Evolutionary conservation across 2,888 invertebrate genomes (phyloP).

Genomic region (Dolomedes plantarius): DNA sequence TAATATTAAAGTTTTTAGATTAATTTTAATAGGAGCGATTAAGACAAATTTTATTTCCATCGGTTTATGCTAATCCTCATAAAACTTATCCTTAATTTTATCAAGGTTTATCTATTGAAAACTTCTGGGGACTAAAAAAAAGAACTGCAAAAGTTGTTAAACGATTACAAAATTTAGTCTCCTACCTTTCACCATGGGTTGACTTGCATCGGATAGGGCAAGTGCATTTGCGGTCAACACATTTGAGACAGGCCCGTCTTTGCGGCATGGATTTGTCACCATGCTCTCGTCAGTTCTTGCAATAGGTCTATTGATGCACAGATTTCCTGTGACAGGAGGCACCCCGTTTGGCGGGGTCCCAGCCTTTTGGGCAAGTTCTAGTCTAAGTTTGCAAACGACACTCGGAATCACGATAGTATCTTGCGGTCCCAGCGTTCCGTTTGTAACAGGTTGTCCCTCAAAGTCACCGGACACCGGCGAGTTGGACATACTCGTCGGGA

Average conservation of each 20-base stretch:
- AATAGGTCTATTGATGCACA: slow-evolving; percentile 37
- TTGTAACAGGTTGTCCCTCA: slow-evolving; percentile 17
- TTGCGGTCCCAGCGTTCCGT: slow-evolving; percentile 12
- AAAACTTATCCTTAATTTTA: too few species aligned
- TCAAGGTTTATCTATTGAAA: too few species aligned
- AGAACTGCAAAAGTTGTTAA: too few species aligned
- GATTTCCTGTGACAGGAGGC: slow-evolving; percentile 33
- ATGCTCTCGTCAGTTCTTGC: slow-evolving; percentile 41
- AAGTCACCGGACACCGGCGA: slow-evolving; percentile 35
- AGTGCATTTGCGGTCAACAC: slow-evolving; percentile 17
- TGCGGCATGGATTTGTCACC: slow-evolving; percentile 38
- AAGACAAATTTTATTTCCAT: too few species aligned
- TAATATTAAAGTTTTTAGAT: too few species aligned
- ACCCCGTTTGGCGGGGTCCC: slow-evolving; percentile 49
- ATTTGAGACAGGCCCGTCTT: slow-evolving; percentile 25
- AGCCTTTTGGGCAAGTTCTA: slow-evolving; percentile 44
- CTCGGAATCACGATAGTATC: slow-evolving; percentile 47
- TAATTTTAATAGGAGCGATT: too few species aligned
- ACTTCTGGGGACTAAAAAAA: too few species aligned
- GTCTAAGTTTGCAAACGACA: slow-evolving; percentile 59
- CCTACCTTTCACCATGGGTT: slow-evolving; percentile 52
- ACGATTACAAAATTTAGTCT: too few species aligned
- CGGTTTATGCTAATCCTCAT: too few species aligned
- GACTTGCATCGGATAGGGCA: slow-evolving; percentile 33
- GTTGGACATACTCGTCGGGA: slow-evolving; percentile 31